phyloP scores from a whole-genome alignment of 2,888 invertebrate genomes.

The Erebia palarica region DNA sequence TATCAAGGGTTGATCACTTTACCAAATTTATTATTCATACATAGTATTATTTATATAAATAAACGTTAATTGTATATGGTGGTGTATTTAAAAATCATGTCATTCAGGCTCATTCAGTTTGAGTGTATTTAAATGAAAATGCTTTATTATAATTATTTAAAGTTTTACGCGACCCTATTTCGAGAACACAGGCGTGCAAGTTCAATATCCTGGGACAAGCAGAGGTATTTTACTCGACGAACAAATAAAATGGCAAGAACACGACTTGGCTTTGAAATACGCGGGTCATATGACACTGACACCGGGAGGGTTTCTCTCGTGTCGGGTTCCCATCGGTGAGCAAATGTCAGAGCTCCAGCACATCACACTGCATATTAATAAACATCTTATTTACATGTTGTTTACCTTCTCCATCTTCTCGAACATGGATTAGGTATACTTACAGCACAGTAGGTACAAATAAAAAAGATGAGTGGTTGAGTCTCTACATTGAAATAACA shows the following conservation, averaged over 20 bases:
- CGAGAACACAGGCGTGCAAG: slow-evolving; percentile 43
- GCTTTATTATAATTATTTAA: slow-evolving; percentile 8
- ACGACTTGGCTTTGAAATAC: slow-evolving; percentile 56
- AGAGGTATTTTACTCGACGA: slow-evolving; percentile 49
- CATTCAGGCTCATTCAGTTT: background rate
- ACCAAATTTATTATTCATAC: slow-evolving; percentile 1
- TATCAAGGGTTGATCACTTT: slow-evolving; percentile 24
- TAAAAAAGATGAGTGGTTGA: background rate
- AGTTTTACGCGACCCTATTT: slow-evolving; percentile 32
- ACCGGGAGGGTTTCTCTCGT: slow-evolving; percentile 46
- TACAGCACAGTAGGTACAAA: background rate
- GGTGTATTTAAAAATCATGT: background rate
- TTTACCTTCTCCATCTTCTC: slow-evolving; percentile 15
- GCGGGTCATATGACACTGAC: slow-evolving; percentile 58
- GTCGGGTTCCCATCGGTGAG: slow-evolving; percentile 41
- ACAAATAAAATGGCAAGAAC: slow-evolving; percentile 59
- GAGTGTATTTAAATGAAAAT: slow-evolving; percentile 8
- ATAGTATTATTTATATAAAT: background rate
- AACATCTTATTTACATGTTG: slow-evolving; percentile 30
- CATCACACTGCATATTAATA: slow-evolving; percentile 26
- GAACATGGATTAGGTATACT: slow-evolving; percentile 3
- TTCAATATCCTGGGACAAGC: slow-evolving; percentile 52
- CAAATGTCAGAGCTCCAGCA: slow-evolving; percentile 35
- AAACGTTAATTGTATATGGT: too few relatives aligned
- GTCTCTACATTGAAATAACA: background rate